Evolutionary conservation across 2,888 invertebrate species (phyloP), one percentile per base, ranked within the genome.

Genomic region (Callosobruchus maculatus): DNA sequence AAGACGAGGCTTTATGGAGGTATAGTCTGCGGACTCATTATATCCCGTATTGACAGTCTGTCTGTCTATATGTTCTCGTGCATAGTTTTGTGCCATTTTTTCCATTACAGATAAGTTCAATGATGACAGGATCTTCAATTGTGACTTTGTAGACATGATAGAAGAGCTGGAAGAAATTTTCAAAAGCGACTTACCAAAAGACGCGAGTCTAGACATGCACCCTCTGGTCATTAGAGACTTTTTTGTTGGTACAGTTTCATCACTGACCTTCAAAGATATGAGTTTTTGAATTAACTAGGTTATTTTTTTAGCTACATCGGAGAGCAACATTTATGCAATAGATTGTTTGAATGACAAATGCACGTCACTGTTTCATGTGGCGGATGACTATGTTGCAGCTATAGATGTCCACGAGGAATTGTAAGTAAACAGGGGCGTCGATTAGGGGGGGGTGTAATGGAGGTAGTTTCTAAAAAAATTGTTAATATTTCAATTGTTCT

Each of bases 151-250:
- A 70, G 84, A 86, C 74, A 73, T 80, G 21, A 79, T 81, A 21
- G 83, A 84, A 30, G 83, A 84, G 74, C 82, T 83, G 72, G 84
- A 85, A 73, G 74, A 79, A 30, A 71, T 86, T 18, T 81, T 82
- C 66, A 74, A 75, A 68, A 77, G 81, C 70, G 79, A 81, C 31
- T 82, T 90, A 20, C 89, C 91, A 0, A 84, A 86, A 0, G 91
- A 91, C 77, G 89, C 89, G 0, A 89, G 90, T 0, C 78, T 88
- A 0, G 80, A 85, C 5, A 85, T 85, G 21, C 87, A 87, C 70
- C 88, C 89, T 0, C 90, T 92, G 78, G 77, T 89, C 30, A 84
- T 90, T 18, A 86, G 89, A 72, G 90, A 91, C 79, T 92, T 91
- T 78, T 84, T 91, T 72, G 82, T 91, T 66, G 88, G 92, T 92